Evolutionary conservation across 2,888 invertebrate species (phyloP).

Genomic region (Tetropium fuscum): DNA sequence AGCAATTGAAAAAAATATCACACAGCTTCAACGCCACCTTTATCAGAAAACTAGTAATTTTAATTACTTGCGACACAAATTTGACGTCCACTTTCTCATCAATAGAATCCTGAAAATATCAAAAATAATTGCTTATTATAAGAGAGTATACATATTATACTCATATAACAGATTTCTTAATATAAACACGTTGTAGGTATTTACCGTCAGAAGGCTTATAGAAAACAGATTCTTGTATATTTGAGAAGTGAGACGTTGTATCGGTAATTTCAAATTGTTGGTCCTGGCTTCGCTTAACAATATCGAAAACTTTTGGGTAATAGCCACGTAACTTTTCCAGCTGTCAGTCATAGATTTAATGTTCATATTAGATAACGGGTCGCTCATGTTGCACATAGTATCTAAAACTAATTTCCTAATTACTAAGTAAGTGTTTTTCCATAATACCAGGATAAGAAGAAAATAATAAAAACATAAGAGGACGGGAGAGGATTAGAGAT

Average conservation of each 20-base stretch:
- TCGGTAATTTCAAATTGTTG: constrained; percentile 52
- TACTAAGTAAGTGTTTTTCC: too few species aligned
- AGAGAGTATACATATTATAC: background rate
- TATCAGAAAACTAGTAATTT: constrained; percentile 67
- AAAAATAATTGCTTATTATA: background rate
- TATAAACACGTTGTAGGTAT: background rate
- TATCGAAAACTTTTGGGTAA: constrained; percentile 67
- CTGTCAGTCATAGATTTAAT: constrained; percentile 70
- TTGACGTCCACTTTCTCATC: constrained; percentile 65
- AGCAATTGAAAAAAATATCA: constrained; percentile 57
- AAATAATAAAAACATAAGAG: too few species aligned
- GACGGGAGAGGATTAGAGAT: too few species aligned
- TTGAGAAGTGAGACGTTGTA: constrained; percentile 39
- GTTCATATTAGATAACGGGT: constrained; percentile 67
- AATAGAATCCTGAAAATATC: constrained; percentile 62
- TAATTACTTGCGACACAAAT: constrained; percentile 64
- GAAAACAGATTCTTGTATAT: constrained; percentile 48
- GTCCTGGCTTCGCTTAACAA: constrained; percentile 59
- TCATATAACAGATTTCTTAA: background rate
- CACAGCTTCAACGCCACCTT: constrained; percentile 67
- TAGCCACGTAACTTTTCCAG: constrained; percentile 68
- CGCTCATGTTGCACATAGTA: constrained; percentile 67
- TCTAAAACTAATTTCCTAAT: constrained; percentile 63
- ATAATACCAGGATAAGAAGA: too few species aligned
- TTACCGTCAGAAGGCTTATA: constrained; percentile 24